Percentiles rank a stretch among this genome's conserved stretches.
Conservation (phyloP, 2,113 vertebrate species). For the Colinus virginianus region DNA sequence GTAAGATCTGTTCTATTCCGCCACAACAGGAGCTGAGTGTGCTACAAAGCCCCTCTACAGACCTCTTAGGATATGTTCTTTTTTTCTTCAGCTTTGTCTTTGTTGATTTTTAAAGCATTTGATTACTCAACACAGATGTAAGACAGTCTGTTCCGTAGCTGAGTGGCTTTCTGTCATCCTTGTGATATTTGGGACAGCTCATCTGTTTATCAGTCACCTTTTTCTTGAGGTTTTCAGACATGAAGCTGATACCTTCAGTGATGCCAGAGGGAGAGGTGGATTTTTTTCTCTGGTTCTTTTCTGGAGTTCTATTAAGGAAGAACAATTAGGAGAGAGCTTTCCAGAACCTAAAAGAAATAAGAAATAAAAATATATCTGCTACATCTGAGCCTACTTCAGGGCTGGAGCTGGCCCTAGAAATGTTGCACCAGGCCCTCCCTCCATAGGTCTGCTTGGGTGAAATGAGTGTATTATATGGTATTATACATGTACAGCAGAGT, state of each 20-base stretch:
- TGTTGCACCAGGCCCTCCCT: not conserved
- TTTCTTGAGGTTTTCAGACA: not conserved
- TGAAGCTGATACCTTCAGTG: not conserved
- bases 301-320: not conserved
- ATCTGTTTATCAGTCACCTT: not conserved
- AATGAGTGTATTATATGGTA: fast-evolving
- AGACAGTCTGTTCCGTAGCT: not conserved
- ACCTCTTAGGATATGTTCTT: not conserved
- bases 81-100: not conserved
- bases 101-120: not conserved
- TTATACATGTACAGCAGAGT: fast-evolving
- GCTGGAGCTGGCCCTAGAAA: not conserved
- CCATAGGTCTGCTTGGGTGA: not conserved
- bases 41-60: not conserved
- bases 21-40: fast-evolving
- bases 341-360: not conserved
- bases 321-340: not conserved
- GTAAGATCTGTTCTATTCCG: not conserved
- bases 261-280: not conserved
- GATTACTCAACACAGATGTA: not conserved
- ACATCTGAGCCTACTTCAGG: not conserved
- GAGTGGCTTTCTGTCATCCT: not conserved
- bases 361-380: not conserved
- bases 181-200: not conserved
- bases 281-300: not conserved